A percentile compares a stretch with the other conserved stretches of the same genome.
Conservation (phyloP, 2,797 vertebrate species). For the Petrocephalus sullivani region DNA sequence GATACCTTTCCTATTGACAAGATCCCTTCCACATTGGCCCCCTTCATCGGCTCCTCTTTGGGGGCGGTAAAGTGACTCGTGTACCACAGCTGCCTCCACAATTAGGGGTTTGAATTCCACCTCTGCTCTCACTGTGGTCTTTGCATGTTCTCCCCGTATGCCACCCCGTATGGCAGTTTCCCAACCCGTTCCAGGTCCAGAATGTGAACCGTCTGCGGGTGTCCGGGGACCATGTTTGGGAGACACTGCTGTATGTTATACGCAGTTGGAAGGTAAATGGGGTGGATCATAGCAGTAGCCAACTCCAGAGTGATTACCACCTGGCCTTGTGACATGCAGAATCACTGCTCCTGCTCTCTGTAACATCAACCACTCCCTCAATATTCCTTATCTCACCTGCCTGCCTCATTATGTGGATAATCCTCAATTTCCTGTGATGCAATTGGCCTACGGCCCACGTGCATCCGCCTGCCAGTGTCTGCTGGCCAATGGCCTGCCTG, state of each 20-base stretch:
- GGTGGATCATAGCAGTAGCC: no score
- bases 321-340: neutral
- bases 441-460: neutral
- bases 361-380: neutral
- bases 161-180: no score
- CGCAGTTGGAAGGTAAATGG: no score
- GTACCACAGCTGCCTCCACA: neutral
- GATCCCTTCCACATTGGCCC: neutral
- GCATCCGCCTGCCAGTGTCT: neutral
- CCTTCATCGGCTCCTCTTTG: neutral
- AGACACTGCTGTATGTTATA: no score
- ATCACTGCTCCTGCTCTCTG: neutral
- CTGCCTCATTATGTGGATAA: neutral
- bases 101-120: neutral
- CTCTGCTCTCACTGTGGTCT: neutral
- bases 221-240: no score
- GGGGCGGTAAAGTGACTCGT: neutral
- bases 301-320: no score
- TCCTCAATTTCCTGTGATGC: neutral
- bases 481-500: neutral
- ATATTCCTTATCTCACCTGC: neutral
- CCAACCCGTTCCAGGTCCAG: no score
- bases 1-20: neutral
- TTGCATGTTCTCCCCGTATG: neutral
- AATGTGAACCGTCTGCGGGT: no score